A percentile compares a stretch with the other conserved stretches of the same genome.
phyloP scores from a whole-genome alignment of 2,797 vertebrate genomes.

The Morelia viridis region DNA sequence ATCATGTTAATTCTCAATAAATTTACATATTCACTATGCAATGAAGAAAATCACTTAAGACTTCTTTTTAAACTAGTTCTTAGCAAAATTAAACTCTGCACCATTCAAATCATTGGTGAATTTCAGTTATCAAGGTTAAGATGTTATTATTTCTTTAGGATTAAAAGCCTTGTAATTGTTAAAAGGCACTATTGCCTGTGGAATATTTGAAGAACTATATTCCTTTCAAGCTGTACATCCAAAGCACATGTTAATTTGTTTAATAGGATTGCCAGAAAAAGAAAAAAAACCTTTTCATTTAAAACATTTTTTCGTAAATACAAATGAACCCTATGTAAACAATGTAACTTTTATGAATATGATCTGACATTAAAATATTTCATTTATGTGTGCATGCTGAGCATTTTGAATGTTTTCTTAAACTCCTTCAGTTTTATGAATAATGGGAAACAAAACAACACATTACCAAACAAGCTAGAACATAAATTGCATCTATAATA shows the following conservation, averaged over 20 bases:
- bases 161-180: conserved; percentile 70
- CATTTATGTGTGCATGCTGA: conserved; percentile 70
- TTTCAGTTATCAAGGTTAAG: conserved; percentile 61
- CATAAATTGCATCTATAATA: conserved; percentile 47
- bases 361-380: conserved; percentile 79
- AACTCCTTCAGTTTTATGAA: conserved; percentile 63
- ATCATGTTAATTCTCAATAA: conserved; percentile 56
- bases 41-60: conserved; percentile 63
- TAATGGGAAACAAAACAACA: conserved; percentile 46
- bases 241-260: conserved; percentile 77
- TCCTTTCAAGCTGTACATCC: conserved; percentile 76
- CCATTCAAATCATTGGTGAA: conserved; percentile 58
- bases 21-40: conserved; percentile 78
- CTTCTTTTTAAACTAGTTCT: conserved; percentile 40
- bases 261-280: conserved; percentile 76
- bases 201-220: conserved; percentile 65
- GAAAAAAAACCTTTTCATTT: conserved; percentile 67
- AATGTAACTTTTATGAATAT: conserved; percentile 77
- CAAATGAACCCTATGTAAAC: conserved; percentile 79
- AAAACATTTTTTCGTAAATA: conserved; percentile 78
- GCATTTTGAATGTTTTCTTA: conserved; percentile 78
- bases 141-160: conserved; percentile 62
- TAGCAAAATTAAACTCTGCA: conserved; percentile 44
- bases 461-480: conserved; percentile 41
- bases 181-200: conserved; percentile 68